Percentiles rank a stretch among this genome's conserved stretches.
These are phyloP conservation scores for Nyleta sp. DNA, from an alignment of 2,888 invertebrate species.

Conservation along the genomic window DNA sequence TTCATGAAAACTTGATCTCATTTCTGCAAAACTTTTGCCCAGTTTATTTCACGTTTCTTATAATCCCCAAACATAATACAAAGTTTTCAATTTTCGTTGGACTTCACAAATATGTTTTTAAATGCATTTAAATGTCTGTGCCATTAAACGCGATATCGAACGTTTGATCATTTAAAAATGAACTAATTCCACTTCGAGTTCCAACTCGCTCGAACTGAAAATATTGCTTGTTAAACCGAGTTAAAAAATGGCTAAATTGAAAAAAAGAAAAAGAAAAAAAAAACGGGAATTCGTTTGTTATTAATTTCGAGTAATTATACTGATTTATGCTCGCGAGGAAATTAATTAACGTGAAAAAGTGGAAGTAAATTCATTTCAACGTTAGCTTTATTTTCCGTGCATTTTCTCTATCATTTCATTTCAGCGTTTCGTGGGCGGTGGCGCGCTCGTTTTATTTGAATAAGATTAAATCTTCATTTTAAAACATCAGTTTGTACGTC, in stretches of 20 bases:
- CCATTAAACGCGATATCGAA: not conserved
- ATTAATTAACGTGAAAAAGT: constrained; percentile 48
- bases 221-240: too few species aligned
- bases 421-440: constrained; percentile 10
- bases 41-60: constrained; percentile 38
- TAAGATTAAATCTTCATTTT: constrained; percentile 57
- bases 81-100: constrained; percentile 29
- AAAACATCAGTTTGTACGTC: constrained; percentile 51
- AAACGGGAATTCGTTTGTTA: constrained; percentile 9
- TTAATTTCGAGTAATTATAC: constrained; percentile 31
- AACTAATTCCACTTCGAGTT: too few species aligned
- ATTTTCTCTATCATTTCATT: constrained; percentile 52
- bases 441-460: constrained; percentile 45
- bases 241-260: too few species aligned
- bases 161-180: too few species aligned
- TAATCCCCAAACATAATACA: constrained; percentile 27
- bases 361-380: constrained; percentile 37
- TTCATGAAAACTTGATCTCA: constrained; percentile 39
- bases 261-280: constrained; percentile 1
- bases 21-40: constrained; percentile 22
- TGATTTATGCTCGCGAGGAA: constrained; percentile 23
- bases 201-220: too few species aligned
- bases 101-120: constrained; percentile 23
- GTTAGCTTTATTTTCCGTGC: constrained; percentile 29
- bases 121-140: constrained; percentile 12